These are phyloP conservation scores for Oreamnos americanus DNA, from an alignment of 2,113 vertebrate genomes.

Conservation along the genomic window DNA sequence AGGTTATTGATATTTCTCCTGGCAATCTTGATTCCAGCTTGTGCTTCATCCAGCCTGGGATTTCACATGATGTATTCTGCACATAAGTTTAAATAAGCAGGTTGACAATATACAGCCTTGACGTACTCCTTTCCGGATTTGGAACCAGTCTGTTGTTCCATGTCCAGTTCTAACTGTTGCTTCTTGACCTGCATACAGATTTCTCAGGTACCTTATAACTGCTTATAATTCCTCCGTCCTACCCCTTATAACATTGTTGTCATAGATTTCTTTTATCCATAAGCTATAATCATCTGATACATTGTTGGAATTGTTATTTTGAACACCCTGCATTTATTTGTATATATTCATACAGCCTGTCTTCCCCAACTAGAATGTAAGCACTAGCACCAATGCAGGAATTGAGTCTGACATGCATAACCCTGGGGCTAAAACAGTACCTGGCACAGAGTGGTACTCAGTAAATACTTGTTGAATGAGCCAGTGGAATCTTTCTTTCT, in stretches of 20 bases:
- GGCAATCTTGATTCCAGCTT: not conserved
- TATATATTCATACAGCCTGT: not conserved
- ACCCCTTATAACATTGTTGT: not conserved
- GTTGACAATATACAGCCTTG: not conserved
- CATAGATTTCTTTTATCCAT: not conserved
- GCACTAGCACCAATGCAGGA: fast-evolving
- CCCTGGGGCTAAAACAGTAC: not conserved
- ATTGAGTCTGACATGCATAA: not conserved
- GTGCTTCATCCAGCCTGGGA: not conserved
- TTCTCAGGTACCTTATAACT: not conserved
- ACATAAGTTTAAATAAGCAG: not conserved
- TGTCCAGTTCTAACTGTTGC: not conserved
- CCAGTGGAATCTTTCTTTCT: not conserved
- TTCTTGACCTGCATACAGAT: not conserved
- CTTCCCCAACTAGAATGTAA: not conserved
- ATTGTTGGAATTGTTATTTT: not conserved
- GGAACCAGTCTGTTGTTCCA: not conserved
- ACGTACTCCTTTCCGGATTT: not conserved
- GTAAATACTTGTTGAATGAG: not conserved
- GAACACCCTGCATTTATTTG: not conserved
- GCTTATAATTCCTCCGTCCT: not conserved
- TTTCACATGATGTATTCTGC: not conserved
- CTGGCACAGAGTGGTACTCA: not conserved
- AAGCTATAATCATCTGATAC: not conserved
- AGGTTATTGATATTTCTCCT: not conserved